Evolutionary conservation across 2,888 invertebrate genomes (phyloP).

Genomic region (Sesia bembeciformis): DNA sequence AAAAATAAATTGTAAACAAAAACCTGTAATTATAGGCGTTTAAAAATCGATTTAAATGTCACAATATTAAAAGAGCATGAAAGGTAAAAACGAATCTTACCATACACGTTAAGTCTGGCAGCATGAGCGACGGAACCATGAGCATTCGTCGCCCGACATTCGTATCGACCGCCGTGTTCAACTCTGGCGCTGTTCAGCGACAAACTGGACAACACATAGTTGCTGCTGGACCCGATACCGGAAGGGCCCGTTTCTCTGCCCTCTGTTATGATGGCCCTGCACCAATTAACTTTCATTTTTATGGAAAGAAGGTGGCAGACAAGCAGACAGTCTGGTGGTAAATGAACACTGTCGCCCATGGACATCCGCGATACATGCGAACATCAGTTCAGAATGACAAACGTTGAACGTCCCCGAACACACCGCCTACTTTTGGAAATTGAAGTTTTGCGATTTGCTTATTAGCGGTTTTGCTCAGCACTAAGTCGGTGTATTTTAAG

Average conservation of each 20-base stretch:
- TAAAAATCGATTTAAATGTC: too few species aligned
- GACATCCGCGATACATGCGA: too few species aligned
- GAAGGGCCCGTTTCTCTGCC: slow-evolving; percentile 52
- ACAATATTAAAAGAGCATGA: too few species aligned
- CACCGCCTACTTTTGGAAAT: too few species aligned
- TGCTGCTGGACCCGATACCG: slow-evolving; percentile 55
- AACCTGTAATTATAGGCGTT: too few species aligned
- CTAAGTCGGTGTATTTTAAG: neutral
- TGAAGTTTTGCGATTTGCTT: neutral
- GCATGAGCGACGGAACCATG: slow-evolving; percentile 82
- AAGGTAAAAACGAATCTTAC: slow-evolving; percentile 43
- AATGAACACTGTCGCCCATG: too few species aligned
- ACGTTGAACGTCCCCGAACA: too few species aligned
- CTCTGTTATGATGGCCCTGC: slow-evolving; percentile 56
- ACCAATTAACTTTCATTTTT: slow-evolving; percentile 3
- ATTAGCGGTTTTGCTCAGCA: neutral
- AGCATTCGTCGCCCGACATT: slow-evolving; percentile 84
- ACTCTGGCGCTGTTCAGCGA: slow-evolving; percentile 84
- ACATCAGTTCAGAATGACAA: too few species aligned
- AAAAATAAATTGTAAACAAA: too few species aligned
- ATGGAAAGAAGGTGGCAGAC: neutral
- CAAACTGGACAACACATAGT: slow-evolving; percentile 87
- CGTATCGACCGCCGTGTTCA: slow-evolving; percentile 90
- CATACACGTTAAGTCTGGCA: slow-evolving; percentile 86
- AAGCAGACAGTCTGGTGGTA: too few species aligned